phyloP scores from a whole-genome alignment of 2,797 vertebrate species.

The Semotilus atromaculatus region DNA sequence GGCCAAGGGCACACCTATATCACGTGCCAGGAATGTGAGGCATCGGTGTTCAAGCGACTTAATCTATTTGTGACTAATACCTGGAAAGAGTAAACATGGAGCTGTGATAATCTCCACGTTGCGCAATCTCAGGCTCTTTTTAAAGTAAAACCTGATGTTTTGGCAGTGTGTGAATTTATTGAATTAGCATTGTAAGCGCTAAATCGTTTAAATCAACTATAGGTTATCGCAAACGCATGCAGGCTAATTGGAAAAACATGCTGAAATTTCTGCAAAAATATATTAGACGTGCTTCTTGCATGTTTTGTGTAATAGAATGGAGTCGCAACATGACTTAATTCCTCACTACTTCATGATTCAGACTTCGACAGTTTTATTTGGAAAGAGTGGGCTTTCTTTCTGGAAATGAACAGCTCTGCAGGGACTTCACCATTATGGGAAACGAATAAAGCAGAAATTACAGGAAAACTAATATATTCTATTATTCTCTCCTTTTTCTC shows the following conservation, averaged over 20 bases:
- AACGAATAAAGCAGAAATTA: no score
- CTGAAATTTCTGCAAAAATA: background rate
- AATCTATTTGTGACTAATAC: slow-evolving; percentile 57
- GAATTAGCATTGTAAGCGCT: background rate
- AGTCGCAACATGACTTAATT: no score
- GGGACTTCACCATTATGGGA: no score
- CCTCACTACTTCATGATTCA: no score
- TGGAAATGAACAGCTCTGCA: no score
- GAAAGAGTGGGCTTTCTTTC: no score
- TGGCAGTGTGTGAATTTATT: background rate
- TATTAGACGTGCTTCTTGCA: background rate
- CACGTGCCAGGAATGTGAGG: slow-evolving; percentile 49
- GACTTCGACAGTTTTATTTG: no score
- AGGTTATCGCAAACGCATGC: background rate
- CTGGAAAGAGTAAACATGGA: slow-evolving; percentile 45
- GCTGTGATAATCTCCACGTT: slow-evolving; percentile 24
- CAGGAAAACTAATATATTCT: no score
- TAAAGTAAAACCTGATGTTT: background rate
- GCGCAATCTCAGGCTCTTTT: background rate
- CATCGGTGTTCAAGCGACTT: slow-evolving; percentile 49
- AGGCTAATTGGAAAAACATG: background rate
- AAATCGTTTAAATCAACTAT: background rate
- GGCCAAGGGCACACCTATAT: slow-evolving; percentile 48
- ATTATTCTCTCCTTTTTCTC: no score
- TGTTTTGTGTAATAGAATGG: background rate